Percentiles rank a stretch among this genome's conserved stretches.
phyloP scores from a whole-genome alignment of 2,888 invertebrate genomes.

The Germaria angustata region DNA sequence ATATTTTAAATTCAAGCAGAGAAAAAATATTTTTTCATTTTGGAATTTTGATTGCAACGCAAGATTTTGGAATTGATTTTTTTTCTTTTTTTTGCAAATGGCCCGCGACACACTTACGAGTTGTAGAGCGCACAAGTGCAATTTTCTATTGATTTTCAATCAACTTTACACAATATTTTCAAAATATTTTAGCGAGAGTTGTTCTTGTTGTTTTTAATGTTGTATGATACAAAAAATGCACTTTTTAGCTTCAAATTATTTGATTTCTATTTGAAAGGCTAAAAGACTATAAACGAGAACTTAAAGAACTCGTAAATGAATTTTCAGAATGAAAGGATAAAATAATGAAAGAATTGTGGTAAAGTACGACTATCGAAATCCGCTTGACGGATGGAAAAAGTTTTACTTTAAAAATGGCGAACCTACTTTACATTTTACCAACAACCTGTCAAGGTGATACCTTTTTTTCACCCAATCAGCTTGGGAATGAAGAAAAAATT shows the following conservation, averaged over 20 bases:
- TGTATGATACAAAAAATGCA: not conserved
- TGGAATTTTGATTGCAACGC: slow-evolving; percentile 63
- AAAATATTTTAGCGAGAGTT: slow-evolving; percentile 16
- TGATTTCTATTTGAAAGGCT: not conserved
- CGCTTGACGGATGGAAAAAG: no score
- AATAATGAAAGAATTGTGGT: no score
- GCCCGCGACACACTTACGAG: slow-evolving; percentile 48
- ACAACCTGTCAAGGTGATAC: no score
- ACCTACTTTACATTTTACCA: no score
- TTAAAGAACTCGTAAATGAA: not conserved
- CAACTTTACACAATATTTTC: not conserved
- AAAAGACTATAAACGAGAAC: not conserved
- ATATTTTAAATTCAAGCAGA: not conserved
- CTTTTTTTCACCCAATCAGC: no score
- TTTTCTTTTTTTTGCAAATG: not conserved
- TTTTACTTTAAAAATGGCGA: no score
- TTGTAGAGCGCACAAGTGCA: slow-evolving; percentile 19
- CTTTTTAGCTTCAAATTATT: not conserved
- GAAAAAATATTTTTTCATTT: slow-evolving; percentile 29
- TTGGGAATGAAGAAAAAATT: no score
- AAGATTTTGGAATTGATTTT: slow-evolving; percentile 51
- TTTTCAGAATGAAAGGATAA: no score
- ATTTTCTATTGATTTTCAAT: not conserved
- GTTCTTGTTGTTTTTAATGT: not conserved
- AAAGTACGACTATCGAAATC: no score